A percentile compares a stretch with the other conserved stretches of the same genome.
phyloP scores from a whole-genome alignment of 2,888 invertebrate genomes.

The Heliconius charithonia region DNA sequence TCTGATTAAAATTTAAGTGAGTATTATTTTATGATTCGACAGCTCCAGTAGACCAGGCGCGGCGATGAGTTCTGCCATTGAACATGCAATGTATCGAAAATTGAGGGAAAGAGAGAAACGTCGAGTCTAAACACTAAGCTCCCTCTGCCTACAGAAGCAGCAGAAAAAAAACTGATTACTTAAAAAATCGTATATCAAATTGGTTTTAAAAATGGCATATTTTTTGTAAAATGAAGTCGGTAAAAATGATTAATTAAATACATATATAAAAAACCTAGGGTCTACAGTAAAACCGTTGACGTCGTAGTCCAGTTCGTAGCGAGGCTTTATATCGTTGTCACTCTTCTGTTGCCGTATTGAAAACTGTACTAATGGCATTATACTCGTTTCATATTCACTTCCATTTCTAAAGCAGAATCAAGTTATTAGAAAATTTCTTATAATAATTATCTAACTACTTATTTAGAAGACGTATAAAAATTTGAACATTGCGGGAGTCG shows the following conservation, averaged over 20 bases:
- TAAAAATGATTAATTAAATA: background rate
- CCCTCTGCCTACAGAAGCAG: background rate
- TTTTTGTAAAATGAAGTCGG: too few relatives aligned
- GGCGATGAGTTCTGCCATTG: background rate
- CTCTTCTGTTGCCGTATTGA: conserved; percentile 50
- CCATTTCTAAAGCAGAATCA: conserved; percentile 46
- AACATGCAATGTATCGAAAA: background rate
- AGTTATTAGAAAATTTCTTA: background rate
- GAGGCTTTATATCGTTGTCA: conserved; percentile 44
- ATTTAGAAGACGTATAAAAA: too few relatives aligned
- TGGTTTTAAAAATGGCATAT: too few relatives aligned
- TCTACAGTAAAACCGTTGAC: conserved; percentile 55
- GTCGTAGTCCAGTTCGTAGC: conserved; percentile 55
- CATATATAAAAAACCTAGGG: conserved; percentile 52
- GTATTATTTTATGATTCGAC: background rate
- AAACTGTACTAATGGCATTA: conserved; percentile 68
- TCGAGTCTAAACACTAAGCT: background rate
- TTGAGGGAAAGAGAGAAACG: background rate
- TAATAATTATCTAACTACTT: background rate
- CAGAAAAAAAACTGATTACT: background rate
- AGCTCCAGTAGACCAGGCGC: background rate
- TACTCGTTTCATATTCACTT: conserved; percentile 59
- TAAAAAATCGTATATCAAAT: background rate
- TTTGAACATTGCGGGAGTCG: too few relatives aligned
- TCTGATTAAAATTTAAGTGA: background rate